These are phyloP conservation scores for Umimayanthus kanabou DNA, from an alignment of 92 coral and sea anemone genomes.

Conservation along the genomic window DNA sequence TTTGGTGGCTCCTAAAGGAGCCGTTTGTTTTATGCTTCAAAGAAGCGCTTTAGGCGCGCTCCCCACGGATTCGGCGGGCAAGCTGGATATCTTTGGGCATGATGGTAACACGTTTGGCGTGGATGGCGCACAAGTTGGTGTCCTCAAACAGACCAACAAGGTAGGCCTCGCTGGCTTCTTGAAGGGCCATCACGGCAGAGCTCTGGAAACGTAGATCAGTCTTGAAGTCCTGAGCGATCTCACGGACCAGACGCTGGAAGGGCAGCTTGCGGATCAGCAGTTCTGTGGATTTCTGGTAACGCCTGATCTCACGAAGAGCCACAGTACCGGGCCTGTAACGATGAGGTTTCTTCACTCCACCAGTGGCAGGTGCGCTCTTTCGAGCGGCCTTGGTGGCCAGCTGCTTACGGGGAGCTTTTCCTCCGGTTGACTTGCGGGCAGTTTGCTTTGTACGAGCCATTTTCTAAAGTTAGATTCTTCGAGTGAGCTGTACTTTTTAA, in stretches of 20 bases:
- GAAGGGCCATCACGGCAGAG: too few relatives aligned
- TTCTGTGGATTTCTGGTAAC: slow-evolving; percentile 98
- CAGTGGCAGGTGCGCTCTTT: slow-evolving; percentile 97
- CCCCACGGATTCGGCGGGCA: slow-evolving; percentile 96
- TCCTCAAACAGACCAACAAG: too few relatives aligned
- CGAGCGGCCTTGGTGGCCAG: slow-evolving; percentile 97
- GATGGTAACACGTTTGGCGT: slow-evolving; percentile 99
- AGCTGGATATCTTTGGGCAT: slow-evolving; percentile 99
- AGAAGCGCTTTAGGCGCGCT: slow-evolving; percentile 27
- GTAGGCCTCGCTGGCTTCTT: too few relatives aligned
- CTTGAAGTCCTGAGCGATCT: slow-evolving; percentile 98
- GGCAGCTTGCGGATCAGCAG: slow-evolving; percentile 99
- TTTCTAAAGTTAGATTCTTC: too few relatives aligned
- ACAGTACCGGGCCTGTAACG: slow-evolving; percentile 93
- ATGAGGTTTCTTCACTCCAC: slow-evolving; percentile 98
- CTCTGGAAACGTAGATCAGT: too few relatives aligned
- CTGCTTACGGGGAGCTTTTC: slow-evolving; percentile 98
- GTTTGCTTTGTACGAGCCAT: slow-evolving; percentile 99
- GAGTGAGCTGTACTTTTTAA: too few relatives aligned
- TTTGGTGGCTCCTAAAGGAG: slow-evolving; percentile 72
- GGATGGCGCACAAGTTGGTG: slow-evolving; percentile 84
- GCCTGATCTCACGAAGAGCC: slow-evolving; percentile 85
- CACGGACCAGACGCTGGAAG: slow-evolving; percentile 99
- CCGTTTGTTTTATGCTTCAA: slow-evolving; percentile 49
- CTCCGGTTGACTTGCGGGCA: slow-evolving; percentile 97